phyloP scores from a whole-genome alignment of 2,888 invertebrate species.

The Trachelus tabidus region DNA sequence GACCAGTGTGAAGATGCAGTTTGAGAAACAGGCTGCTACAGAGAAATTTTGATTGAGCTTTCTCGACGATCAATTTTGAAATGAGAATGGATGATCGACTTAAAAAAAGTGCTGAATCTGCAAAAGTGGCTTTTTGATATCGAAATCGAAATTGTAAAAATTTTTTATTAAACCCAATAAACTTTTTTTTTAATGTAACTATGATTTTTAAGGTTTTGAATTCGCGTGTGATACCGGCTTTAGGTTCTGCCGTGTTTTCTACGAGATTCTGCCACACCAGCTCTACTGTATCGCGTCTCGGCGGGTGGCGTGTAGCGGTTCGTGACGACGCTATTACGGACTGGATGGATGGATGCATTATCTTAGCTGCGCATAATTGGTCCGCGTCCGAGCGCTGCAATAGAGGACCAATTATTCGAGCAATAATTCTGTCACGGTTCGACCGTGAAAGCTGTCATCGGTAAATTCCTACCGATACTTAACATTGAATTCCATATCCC shows the following conservation, averaged over 20 bases:
- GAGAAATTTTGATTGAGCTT: too few relatives aligned
- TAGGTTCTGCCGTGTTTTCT: neutral
- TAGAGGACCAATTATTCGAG: slow-evolving; percentile 27
- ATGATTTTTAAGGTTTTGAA: neutral
- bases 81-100: too few relatives aligned
- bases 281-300: slow-evolving; percentile 28
- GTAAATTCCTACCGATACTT: neutral
- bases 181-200: too few relatives aligned
- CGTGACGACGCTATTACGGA: slow-evolving; percentile 40
- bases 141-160: too few relatives aligned
- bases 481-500: neutral
- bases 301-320: slow-evolving; percentile 36
- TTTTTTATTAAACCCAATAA: too few relatives aligned
- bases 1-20: too few relatives aligned
- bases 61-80: too few relatives aligned
- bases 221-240: neutral
- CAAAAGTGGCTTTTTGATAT: too few relatives aligned
- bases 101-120: too few relatives aligned
- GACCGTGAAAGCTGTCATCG: neutral
- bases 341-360: slow-evolving; percentile 42
- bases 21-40: too few relatives aligned
- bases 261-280: neutral
- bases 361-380: slow-evolving; percentile 31
- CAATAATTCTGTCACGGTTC: slow-evolving; percentile 1
- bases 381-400: slow-evolving; percentile 20